Conservation (phyloP, 2,888 invertebrate species). For the Ophion ventricosus region DNA sequence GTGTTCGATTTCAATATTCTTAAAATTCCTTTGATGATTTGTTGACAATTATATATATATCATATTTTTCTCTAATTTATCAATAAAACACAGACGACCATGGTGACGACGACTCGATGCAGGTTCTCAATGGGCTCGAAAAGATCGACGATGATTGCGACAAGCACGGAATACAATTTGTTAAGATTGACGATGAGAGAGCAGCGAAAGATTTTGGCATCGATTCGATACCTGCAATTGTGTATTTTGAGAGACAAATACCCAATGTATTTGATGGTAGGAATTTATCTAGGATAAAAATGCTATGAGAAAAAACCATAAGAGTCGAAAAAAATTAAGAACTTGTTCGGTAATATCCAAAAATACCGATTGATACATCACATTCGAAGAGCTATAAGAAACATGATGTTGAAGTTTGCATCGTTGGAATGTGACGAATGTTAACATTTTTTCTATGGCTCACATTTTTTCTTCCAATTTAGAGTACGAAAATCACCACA, state of each 20-base stretch:
- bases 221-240: conserved; percentile 91
- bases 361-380: neutral
- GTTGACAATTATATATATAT: neutral
- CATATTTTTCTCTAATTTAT: neutral
- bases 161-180: conserved; percentile 95
- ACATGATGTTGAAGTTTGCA: too few relatives aligned
- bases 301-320: neutral
- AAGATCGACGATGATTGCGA: conserved; percentile 97
- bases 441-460: too few relatives aligned
- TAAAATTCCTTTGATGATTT: neutral
- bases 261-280: conserved; percentile 95
- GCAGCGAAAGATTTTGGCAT: conserved; percentile 95
- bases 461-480: too few relatives aligned
- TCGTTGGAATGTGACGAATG: too few relatives aligned
- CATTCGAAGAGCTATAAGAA: neutral
- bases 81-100: conserved; percentile 89
- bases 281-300: conserved; percentile 49
- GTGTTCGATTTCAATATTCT: neutral
- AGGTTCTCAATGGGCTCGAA: conserved; percentile 93
- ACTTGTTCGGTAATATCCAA: neutral
- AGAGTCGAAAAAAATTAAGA: neutral
- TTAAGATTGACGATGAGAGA: conserved; percentile 94
- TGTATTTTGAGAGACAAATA: conserved; percentile 96
- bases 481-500: too few relatives aligned
- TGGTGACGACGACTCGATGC: conserved; percentile 94